Conservation (phyloP, 2,113 vertebrate genomes). For the Psammodynastes pulverulentus region DNA sequence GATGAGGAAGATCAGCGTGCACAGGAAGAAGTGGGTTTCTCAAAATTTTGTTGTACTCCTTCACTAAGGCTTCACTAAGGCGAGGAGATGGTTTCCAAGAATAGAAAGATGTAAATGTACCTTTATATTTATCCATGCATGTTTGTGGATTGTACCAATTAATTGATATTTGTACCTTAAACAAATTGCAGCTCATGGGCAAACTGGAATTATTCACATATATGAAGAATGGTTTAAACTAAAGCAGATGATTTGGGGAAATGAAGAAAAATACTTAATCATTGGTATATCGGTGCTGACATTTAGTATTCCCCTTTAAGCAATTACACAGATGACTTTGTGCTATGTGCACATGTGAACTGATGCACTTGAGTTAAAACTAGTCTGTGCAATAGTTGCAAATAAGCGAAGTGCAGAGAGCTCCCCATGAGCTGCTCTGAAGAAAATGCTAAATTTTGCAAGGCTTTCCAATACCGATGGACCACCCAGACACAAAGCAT, state of each 20-base stretch:
- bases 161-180: neutral
- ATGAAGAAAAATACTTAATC: neutral
- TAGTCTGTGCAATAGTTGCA: neutral
- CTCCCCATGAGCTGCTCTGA: slow-evolving; percentile 14
- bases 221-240: neutral
- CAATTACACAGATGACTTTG: neutral
- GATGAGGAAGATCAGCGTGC: too few relatives aligned
- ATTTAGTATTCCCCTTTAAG: neutral
- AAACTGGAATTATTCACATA: neutral
- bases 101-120: neutral
- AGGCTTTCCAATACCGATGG: slow-evolving; percentile 7
- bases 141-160: neutral
- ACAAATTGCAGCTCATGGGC: neutral
- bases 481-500: slow-evolving; percentile 51
- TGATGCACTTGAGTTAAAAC: neutral
- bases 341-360: neutral
- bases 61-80: too few relatives aligned
- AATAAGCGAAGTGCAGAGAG: neutral
- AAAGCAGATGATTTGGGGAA: neutral
- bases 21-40: too few relatives aligned
- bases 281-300: neutral
- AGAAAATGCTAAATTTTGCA: slow-evolving; percentile 24
- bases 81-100: neutral
- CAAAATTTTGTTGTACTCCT: too few relatives aligned
- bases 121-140: neutral